A percentile compares a stretch with the other conserved stretches of the same genome.
Evolutionary conservation across 2,888 invertebrate genomes (phyloP).

Genomic region (Troides oblongomaculatus): DNA sequence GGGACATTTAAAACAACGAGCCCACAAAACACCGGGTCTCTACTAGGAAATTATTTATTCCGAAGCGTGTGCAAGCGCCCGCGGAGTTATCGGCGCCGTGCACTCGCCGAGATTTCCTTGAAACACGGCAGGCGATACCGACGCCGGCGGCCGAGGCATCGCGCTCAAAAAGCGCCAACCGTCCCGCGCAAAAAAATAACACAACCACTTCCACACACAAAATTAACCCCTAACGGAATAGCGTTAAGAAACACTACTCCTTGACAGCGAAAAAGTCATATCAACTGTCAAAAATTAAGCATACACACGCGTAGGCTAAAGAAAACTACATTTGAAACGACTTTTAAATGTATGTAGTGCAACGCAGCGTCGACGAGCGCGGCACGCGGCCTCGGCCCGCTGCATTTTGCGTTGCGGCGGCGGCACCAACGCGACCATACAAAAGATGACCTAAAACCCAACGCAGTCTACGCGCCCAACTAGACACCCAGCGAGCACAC

Average conservation of each 20-base stretch:
- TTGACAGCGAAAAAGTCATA: conserved; percentile 59
- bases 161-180: conserved; percentile 69
- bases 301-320: conserved; percentile 73
- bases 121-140: conserved; percentile 57
- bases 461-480: conserved; percentile 63
- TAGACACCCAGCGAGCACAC: conserved; percentile 51
- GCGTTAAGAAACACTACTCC: conserved; percentile 63
- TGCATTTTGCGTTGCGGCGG: conserved; percentile 74
- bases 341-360: conserved; percentile 72
- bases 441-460: conserved; percentile 79
- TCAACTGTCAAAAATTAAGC: conserved; percentile 81
- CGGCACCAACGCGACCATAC: conserved; percentile 70
- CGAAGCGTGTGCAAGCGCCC: conserved; percentile 46
- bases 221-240: conserved; percentile 60
- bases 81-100: conserved; percentile 50
- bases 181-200: conserved; percentile 71
- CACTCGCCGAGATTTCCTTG: conserved; percentile 67
- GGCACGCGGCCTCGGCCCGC: conserved; percentile 75
- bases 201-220: conserved; percentile 50
- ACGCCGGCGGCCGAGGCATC: conserved; percentile 55
- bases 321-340: conserved; percentile 71
- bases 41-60: conserved; percentile 43
- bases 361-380: conserved; percentile 62
- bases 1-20: conserved; percentile 33
- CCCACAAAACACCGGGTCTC: conserved; percentile 38